Evolutionary conservation across 2,113 vertebrate species (phyloP).

Genomic region (Rhabdomys dilectus): DNA sequence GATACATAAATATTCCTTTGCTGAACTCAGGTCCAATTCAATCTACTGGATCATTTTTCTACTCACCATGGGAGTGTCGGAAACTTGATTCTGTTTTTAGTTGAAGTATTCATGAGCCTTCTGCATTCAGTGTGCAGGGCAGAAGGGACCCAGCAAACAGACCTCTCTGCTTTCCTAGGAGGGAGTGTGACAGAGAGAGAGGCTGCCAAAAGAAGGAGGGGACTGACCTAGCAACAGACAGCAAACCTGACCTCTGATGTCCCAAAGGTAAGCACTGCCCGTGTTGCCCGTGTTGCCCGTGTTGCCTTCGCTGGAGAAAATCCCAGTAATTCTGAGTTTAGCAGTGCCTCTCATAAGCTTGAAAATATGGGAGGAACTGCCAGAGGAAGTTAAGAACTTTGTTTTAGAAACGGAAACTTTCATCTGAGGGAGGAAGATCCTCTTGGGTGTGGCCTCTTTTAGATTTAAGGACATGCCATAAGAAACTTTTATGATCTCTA

Average conservation of each 20-base stretch:
- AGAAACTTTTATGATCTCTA: not conserved
- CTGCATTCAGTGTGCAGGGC: not conserved
- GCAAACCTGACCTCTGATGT: not conserved
- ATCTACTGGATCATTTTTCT: slow-evolving; percentile 59
- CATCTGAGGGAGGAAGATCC: not conserved
- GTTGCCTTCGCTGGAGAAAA: not conserved
- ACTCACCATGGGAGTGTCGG: slow-evolving; percentile 57
- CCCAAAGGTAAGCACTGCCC: slow-evolving; percentile 53
- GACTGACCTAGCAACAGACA: not conserved
- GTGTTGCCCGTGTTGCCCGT: fast-evolving
- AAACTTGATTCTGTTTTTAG: slow-evolving; percentile 62
- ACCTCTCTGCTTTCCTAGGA: not conserved
- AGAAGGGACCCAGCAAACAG: not conserved
- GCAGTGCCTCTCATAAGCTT: not conserved
- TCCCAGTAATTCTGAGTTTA: not conserved
- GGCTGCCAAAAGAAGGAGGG: slow-evolving; percentile 67
- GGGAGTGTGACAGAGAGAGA: not conserved
- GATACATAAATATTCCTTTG: slow-evolving; percentile 57
- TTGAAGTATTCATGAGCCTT: slow-evolving; percentile 81
- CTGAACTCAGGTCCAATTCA: slow-evolving; percentile 64
- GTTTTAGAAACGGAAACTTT: slow-evolving; percentile 16
- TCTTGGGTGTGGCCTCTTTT: slow-evolving; percentile 23
- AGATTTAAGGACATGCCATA: not conserved
- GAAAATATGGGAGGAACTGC: not conserved
- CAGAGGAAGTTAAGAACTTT: not conserved